A percentile compares a stretch with the other conserved stretches of the same genome.
Evolutionary conservation across 2,888 invertebrate species (phyloP).

Genomic region (Parnassius glacialis): DNA sequence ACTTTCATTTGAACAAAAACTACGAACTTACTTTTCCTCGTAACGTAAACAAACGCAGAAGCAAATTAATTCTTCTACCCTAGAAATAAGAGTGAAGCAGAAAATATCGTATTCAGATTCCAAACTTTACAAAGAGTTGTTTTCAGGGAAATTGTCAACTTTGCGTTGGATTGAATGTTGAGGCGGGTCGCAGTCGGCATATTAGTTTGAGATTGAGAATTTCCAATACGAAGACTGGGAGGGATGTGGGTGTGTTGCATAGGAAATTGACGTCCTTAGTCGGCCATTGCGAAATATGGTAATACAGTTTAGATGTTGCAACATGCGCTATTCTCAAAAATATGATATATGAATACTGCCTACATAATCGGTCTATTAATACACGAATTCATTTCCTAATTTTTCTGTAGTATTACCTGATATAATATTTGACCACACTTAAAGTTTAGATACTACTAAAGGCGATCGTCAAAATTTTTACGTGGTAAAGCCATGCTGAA

Average conservation of each 20-base stretch:
- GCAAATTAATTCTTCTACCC: not conserved
- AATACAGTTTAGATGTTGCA: conserved; percentile 40
- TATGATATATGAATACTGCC: not conserved
- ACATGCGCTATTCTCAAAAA: not conserved
- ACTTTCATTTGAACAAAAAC: too few species aligned
- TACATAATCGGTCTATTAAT: too few species aligned
- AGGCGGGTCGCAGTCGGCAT: conserved; percentile 48
- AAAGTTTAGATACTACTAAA: too few species aligned
- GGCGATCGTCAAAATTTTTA: too few species aligned
- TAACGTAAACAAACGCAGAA: too few species aligned
- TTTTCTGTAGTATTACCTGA: too few species aligned
- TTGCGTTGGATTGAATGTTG: conserved; percentile 62
- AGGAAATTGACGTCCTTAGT: conserved; percentile 24
- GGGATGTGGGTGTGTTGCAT: conserved; percentile 47
- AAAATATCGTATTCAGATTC: conserved; percentile 8
- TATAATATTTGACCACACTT: too few species aligned
- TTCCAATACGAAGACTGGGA: conserved; percentile 64
- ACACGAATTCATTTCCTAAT: too few species aligned
- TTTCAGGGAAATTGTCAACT: conserved; percentile 56
- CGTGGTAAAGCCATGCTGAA: too few species aligned
- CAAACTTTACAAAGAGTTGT: conserved; percentile 25
- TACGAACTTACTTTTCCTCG: too few species aligned
- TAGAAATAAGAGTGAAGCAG: conserved; percentile 4
- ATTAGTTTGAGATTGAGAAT: conserved; percentile 69
- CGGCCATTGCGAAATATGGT: conserved; percentile 69